Evolutionary conservation across 2,888 invertebrate species (phyloP), one percentile per base, ranked within the genome.

Genomic region (Epicampocera succincta): DNA sequence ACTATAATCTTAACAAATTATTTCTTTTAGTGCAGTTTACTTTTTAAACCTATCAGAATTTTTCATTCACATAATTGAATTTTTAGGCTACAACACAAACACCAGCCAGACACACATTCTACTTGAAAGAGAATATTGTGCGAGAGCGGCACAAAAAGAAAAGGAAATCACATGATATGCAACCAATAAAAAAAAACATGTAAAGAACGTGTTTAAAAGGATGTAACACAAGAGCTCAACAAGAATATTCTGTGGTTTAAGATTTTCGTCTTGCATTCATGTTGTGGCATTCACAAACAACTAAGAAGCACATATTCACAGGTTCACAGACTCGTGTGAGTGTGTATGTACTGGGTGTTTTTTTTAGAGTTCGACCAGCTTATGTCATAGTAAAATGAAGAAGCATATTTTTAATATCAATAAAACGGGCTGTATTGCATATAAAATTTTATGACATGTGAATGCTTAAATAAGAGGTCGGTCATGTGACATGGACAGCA

Each of bases 21-120:
- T 79, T 66, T 79, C 60, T 79, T 66, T 38, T 46, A 54, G 52
- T 73, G 60, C 60, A 60, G 46, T 60, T 58, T 54, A 48, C 19
- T 17, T 13, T 29, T 17, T 44, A 78, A 79, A 79, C 72, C 78
- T 73, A 79, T 79, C 78, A 79, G 73, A 78, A 79, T 66, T 61
- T 73, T 79, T 73, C 72, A 73, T 79, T 79, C 66, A 66, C 54
- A 68, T 79, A 79, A 79, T 79, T 73, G 72, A 72, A 79, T 79
- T 79, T 79, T 52, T 33, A 54, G 71, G 33, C 33, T 33, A 33
- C 33, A 33, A 9, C 33, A 61, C 40, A 54, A n/a, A 48, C 12
- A 60, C 44, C 40, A n/a, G 17, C 21, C 40, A 12, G 5, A 44
- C 44, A 44, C 40, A 52, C 33, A 50, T 33, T 8, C n/a, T 13